Conservation (phyloP, 2,888 invertebrate species). For the Linnaemya vulpina region DNA sequence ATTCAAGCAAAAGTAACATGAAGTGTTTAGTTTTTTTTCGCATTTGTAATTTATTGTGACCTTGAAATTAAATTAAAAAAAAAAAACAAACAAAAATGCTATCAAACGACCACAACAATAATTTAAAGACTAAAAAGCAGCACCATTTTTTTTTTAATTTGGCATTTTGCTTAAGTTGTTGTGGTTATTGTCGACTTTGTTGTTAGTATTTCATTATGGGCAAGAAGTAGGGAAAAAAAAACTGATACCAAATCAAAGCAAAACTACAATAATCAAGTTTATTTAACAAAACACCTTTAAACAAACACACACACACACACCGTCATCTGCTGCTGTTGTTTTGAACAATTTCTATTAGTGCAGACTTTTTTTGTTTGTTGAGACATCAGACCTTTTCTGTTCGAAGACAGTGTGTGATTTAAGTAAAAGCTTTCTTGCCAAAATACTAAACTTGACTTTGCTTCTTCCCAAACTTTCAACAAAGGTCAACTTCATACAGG, state of each 20-base stretch:
- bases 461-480: constrained; percentile 46
- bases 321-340: constrained; percentile 44
- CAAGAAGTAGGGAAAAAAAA: too few species aligned
- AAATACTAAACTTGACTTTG: constrained; percentile 57
- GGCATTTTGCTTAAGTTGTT: constrained; percentile 31
- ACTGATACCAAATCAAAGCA: neutral
- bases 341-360: constrained; percentile 51
- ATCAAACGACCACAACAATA: constrained; percentile 23
- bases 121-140: constrained; percentile 10
- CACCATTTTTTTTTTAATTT: constrained; percentile 38
- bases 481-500: constrained; percentile 68
- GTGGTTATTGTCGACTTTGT: constrained; percentile 4
- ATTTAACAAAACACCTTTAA: constrained; percentile 31
- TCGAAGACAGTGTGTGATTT: constrained; percentile 28
- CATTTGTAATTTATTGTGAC: constrained; percentile 71
- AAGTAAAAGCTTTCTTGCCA: constrained; percentile 31
- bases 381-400: constrained; percentile 1
- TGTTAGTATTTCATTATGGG: neutral
- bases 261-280: constrained; percentile 62
- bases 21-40: constrained; percentile 59
- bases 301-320: neutral
- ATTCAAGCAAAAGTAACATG: constrained; percentile 43
- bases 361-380: constrained; percentile 35
- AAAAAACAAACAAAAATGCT: neutral
- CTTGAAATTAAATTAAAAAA: constrained; percentile 69